phyloP scores from a whole-genome alignment of 2,113 vertebrate species.

The Ammodytes marinus region DNA sequence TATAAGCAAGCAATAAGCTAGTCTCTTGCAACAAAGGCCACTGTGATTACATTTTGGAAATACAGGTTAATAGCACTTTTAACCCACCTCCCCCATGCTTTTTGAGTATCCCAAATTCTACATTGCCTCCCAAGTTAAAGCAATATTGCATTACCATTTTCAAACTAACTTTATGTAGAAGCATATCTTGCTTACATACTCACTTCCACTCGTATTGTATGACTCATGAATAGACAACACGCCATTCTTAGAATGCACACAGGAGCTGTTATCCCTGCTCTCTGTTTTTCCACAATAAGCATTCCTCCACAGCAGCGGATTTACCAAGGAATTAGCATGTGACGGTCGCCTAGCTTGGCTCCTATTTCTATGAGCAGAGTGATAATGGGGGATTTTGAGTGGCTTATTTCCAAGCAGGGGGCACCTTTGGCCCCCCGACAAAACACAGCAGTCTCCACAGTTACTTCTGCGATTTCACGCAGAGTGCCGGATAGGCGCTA shows the following conservation, averaged over 20 bases:
- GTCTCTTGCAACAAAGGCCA: too few relatives aligned
- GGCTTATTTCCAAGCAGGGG: constrained; percentile 67
- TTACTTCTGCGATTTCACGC: constrained; percentile 76
- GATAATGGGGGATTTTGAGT: constrained; percentile 75
- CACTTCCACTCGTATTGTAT: not conserved
- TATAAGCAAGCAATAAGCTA: too few relatives aligned
- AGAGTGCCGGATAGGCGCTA: constrained; percentile 61
- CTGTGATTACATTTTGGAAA: too few relatives aligned
- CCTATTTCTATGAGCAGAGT: constrained; percentile 52
- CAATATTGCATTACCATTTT: not conserved
- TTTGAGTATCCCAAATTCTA: too few relatives aligned
- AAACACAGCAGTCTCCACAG: constrained; percentile 73
- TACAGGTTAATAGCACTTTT: too few relatives aligned
- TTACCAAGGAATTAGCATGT: constrained; percentile 73
- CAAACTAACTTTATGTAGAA: constrained; percentile 9
- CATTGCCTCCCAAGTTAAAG: not conserved
- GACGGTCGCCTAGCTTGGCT: constrained; percentile 55
- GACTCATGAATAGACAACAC: constrained; percentile 29
- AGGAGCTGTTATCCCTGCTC: constrained; percentile 30
- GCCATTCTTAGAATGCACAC: constrained; percentile 32
- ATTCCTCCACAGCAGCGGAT: constrained; percentile 68
- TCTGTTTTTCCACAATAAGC: constrained; percentile 56
- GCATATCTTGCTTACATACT: not conserved
- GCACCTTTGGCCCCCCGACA: constrained; percentile 72
- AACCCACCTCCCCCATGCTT: too few relatives aligned